Percentiles rank a stretch among this genome's conserved stretches.
These are phyloP conservation scores for Huso huso DNA, from an alignment of 2,797 vertebrate genomes.

Conservation along the genomic window DNA sequence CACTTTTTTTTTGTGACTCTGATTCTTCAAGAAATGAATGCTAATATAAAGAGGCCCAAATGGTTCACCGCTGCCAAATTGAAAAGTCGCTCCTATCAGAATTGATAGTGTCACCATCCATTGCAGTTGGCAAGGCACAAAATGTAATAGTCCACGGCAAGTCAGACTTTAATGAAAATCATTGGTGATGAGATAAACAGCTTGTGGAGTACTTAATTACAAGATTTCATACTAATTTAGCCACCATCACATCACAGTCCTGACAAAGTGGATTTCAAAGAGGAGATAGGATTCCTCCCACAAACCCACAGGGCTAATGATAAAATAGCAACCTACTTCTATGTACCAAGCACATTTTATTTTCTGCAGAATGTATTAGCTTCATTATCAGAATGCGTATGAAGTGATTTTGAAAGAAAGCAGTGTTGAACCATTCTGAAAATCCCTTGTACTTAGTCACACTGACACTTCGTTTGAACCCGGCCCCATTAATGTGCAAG, in stretches of 20 bases:
- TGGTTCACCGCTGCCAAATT: constrained; percentile 10
- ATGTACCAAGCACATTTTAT: constrained; percentile 32
- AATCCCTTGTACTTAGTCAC: constrained; percentile 78
- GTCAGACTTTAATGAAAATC: constrained; percentile 50
- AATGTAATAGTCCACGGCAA: constrained; percentile 40
- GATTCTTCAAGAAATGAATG: constrained; percentile 25
- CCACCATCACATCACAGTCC: constrained; percentile 54
- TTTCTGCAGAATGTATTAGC: constrained; percentile 59
- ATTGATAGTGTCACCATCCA: constrained; percentile 19
- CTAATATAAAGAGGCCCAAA: constrained; percentile 17
- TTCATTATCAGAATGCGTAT: constrained; percentile 79
- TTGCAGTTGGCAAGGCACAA: constrained; percentile 6
- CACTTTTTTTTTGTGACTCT: background rate
- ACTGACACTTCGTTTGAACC: constrained; percentile 88
- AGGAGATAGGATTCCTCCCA: constrained; percentile 57
- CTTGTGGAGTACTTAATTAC: constrained; percentile 72
- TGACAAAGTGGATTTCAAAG: constrained; percentile 64
- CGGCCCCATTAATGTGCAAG: constrained; percentile 65
- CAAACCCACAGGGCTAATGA: constrained; percentile 77
- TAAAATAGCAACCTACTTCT: constrained; percentile 61
- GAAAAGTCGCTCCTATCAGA: constrained; percentile 3
- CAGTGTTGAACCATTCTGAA: constrained; percentile 77
- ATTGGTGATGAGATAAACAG: constrained; percentile 62
- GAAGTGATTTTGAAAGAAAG: constrained; percentile 74
- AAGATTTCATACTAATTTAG: constrained; percentile 72